These are phyloP conservation scores for Leistus spinibarbis DNA, from an alignment of 2,888 invertebrate genomes.

Conservation along the genomic window DNA sequence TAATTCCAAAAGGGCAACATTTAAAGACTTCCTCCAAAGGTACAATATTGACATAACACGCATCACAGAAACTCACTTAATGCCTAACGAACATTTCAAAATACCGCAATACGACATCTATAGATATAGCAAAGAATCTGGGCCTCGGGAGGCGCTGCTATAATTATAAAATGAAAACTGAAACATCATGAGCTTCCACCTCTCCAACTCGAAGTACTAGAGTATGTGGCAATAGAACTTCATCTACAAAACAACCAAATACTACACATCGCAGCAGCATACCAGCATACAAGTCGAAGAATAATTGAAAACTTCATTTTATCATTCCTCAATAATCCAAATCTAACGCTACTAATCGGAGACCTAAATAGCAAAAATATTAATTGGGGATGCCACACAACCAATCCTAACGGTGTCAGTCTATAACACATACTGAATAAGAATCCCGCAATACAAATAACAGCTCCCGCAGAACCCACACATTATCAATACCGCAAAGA, in stretches of 20 bases:
- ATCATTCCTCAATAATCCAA: conserved; percentile 10
- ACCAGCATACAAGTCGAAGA: conserved; percentile 34
- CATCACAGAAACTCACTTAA: neutral
- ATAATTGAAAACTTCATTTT: conserved; percentile 24
- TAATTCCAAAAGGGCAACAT: neutral
- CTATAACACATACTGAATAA: conserved; percentile 20
- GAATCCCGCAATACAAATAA: conserved; percentile 27
- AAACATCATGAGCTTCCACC: neutral
- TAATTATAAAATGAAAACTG: too few species aligned
- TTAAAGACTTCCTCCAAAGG: neutral
- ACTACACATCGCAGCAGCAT: conserved; percentile 20
- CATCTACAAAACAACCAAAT: conserved; percentile 8
- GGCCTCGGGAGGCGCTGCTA: neutral
- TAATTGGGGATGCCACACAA: conserved; percentile 32
- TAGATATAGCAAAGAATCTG: neutral
- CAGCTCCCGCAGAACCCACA: conserved; percentile 37
- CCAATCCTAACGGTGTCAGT: conserved; percentile 28
- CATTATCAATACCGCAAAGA: conserved; percentile 30
- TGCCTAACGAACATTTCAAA: neutral
- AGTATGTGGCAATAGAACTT: conserved; percentile 12
- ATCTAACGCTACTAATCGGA: conserved; percentile 23
- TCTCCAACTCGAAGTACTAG: neutral
- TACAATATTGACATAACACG: neutral
- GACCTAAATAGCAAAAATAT: conserved; percentile 36
- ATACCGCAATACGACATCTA: neutral